These are phyloP conservation scores for Endomychus coccineus DNA, from an alignment of 2,888 invertebrate genomes.

Conservation along the genomic window DNA sequence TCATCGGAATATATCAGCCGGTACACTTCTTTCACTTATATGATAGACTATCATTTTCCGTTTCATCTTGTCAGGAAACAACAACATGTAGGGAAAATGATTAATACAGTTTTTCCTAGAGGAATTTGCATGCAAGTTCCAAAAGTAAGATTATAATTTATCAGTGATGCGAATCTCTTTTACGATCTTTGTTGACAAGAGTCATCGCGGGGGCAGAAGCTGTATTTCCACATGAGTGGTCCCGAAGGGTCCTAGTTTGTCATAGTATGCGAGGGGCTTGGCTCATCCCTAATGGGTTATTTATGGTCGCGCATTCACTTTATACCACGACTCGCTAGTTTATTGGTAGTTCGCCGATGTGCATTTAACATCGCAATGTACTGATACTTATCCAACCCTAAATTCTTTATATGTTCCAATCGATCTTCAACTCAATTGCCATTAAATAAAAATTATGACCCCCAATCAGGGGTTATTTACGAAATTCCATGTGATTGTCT, in stretches of 20 bases:
- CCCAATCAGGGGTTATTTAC: too few relatives aligned
- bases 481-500: too few relatives aligned
- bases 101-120: too few relatives aligned
- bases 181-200: slow-evolving; percentile 1
- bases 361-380: not conserved
- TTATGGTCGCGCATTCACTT: slow-evolving; percentile 1
- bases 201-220: slow-evolving; percentile 1
- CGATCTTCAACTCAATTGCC: not conserved
- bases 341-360: slow-evolving; percentile 1
- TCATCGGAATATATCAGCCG: too few relatives aligned
- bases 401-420: not conserved
- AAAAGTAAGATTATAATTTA: too few relatives aligned
- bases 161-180: not conserved
- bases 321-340: too few relatives aligned
- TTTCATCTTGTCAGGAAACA: too few relatives aligned
- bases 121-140: too few relatives aligned
- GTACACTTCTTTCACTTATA: too few relatives aligned
- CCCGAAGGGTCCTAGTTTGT: slow-evolving; percentile 1
- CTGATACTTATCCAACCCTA: not conserved
- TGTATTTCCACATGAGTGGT: slow-evolving; percentile 1
- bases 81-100: too few relatives aligned
- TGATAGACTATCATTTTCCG: too few relatives aligned
- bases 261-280: slow-evolving; percentile 1
- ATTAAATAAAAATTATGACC: not conserved
- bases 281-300: not conserved